Conservation (phyloP, 2,113 vertebrate species). For the Gallinago undulata region DNA sequence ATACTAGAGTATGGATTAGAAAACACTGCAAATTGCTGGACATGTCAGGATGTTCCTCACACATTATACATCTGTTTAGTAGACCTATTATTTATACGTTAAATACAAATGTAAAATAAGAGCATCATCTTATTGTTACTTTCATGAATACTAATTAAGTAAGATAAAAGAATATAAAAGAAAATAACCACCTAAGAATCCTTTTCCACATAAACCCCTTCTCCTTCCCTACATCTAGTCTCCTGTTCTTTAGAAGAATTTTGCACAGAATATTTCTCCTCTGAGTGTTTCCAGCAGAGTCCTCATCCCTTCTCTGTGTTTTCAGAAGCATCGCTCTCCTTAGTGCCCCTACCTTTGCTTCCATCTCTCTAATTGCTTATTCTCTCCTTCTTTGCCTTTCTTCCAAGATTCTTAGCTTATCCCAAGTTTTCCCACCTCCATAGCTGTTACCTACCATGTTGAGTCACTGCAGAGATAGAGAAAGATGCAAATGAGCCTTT, state of each 20-base stretch:
- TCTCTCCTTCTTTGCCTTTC: not conserved
- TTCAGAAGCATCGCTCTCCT: not conserved
- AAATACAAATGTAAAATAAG: not conserved
- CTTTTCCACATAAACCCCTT: not conserved
- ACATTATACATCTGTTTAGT: not conserved
- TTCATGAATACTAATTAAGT: not conserved
- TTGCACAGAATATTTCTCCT: not conserved
- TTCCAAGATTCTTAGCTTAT: not conserved
- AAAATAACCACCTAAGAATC: not conserved
- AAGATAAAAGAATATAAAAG: not conserved
- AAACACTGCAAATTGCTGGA: not conserved
- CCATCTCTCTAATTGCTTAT: not conserved
- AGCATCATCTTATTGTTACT: not conserved
- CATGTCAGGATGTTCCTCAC: not conserved
- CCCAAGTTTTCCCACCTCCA: not conserved
- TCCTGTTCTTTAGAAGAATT: not conserved
- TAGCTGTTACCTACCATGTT: not conserved
- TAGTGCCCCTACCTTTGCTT: not conserved
- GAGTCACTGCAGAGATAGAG: not conserved
- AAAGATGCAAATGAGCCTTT: conserved; percentile 13
- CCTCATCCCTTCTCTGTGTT: not conserved
- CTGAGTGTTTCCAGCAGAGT: not conserved
- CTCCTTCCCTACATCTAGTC: not conserved
- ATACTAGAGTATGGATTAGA: not conserved
- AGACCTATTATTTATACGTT: not conserved